A percentile compares a stretch with the other conserved stretches of the same genome.
phyloP scores from a whole-genome alignment of 2,888 invertebrate genomes.

The Trichogramma evanescens region DNA sequence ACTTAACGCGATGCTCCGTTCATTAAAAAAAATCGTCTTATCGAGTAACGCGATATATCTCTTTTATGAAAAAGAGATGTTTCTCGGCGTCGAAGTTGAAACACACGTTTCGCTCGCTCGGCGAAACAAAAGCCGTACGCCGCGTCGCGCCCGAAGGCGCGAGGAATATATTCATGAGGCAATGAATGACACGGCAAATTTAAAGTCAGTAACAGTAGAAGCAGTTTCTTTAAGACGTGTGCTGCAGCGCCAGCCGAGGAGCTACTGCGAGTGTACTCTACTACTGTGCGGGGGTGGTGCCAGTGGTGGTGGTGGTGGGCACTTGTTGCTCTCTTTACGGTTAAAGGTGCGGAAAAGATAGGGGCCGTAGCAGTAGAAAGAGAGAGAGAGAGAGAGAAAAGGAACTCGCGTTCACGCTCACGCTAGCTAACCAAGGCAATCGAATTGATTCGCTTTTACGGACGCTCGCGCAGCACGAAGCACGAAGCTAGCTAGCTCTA shows the following conservation, averaged over 20 bases:
- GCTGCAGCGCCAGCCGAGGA: constrained; percentile 21
- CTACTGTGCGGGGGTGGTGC: not conserved
- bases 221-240: constrained; percentile 41
- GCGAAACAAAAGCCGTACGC: no score
- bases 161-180: no score
- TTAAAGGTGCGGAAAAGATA: constrained; percentile 26
- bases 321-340: constrained; percentile 41
- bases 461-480: constrained; percentile 29
- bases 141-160: no score
- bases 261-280: no score
- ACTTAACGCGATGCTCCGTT: no score
- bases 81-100: no score
- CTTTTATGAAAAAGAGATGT: no score
- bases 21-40: no score
- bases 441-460: constrained; percentile 47
- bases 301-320: constrained; percentile 24
- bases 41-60: no score
- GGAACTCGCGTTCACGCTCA: constrained; percentile 21
- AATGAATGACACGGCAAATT: no score
- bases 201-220: not conserved
- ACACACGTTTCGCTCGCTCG: no score
- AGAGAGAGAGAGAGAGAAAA: constrained; percentile 24
- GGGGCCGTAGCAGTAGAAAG: constrained; percentile 24
- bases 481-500: not conserved
- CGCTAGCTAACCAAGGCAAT: constrained; percentile 32